Percentiles rank a stretch among this genome's conserved stretches.
These are phyloP conservation scores for Siniperca undulata DNA, from an alignment of 2,797 vertebrate species.

Conservation along the genomic window DNA sequence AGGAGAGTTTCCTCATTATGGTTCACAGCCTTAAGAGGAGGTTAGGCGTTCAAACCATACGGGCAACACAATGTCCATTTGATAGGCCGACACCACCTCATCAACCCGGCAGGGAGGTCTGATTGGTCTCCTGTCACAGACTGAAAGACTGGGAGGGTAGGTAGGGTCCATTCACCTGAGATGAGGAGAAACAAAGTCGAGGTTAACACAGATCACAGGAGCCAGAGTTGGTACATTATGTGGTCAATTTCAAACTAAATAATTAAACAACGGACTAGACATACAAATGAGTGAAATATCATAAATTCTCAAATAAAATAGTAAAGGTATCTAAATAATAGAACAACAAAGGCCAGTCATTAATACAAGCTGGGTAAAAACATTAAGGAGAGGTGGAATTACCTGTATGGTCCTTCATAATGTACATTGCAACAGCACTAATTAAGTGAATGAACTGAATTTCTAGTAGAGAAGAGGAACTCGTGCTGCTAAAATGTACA, in stretches of 20 bases:
- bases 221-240: background rate
- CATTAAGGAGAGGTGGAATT: background rate
- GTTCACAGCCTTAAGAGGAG: conserved; percentile 32
- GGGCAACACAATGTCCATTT: conserved; percentile 13
- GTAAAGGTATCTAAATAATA: background rate
- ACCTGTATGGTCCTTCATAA: background rate
- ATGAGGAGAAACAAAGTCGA: background rate
- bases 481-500: background rate
- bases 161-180: conserved; percentile 91
- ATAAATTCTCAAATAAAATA: background rate
- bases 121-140: conserved; percentile 83
- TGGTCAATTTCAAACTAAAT: background rate
- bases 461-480: background rate
- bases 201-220: background rate
- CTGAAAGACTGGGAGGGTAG: conserved; percentile 87
- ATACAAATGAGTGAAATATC: background rate
- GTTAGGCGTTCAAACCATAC: conserved; percentile 45
- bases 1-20: conserved; percentile 21
- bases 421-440: too few species aligned
- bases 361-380: background rate
- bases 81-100: conserved; percentile 1
- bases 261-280: background rate
- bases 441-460: background rate
- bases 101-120: background rate
- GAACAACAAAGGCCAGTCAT: background rate